Evolutionary conservation across 2,113 vertebrate species (phyloP).

Genomic region (Uria lomvia): DNA sequence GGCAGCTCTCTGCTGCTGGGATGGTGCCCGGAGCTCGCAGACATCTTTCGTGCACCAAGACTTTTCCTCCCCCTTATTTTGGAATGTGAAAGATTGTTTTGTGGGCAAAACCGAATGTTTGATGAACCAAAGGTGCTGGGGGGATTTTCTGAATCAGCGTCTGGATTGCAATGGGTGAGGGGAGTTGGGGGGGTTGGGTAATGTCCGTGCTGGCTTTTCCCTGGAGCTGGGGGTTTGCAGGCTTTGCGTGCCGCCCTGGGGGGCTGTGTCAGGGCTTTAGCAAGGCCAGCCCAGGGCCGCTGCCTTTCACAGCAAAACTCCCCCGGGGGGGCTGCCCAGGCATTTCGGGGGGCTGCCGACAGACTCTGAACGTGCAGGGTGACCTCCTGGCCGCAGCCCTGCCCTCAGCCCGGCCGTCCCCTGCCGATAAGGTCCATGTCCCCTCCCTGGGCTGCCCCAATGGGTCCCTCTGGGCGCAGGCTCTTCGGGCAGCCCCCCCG

Average conservation of each 20-base stretch:
- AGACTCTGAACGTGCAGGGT: background rate
- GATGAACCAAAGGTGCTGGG: background rate
- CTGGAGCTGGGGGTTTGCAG: background rate
- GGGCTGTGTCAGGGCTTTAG: background rate
- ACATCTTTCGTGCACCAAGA: background rate
- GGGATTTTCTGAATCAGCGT: background rate
- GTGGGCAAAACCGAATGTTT: background rate
- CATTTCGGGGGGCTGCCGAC: background rate
- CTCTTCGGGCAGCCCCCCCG: background rate
- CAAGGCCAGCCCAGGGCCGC: background rate
- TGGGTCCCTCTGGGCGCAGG: accelerated
- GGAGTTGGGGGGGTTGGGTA: background rate
- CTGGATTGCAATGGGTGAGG: accelerated
- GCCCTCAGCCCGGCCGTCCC: background rate
- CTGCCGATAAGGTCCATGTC: background rate
- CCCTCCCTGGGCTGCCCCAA: background rate
- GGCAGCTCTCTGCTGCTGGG: background rate
- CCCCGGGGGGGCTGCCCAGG: background rate
- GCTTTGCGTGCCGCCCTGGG: background rate
- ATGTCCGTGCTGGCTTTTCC: background rate
- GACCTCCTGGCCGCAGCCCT: background rate
- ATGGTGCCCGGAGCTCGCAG: background rate
- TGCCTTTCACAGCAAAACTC: background rate
- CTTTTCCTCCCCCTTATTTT: background rate
- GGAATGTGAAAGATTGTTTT: background rate